phyloP scores from a whole-genome alignment of 2,797 vertebrate genomes.

The Thaleichthys pacificus region DNA sequence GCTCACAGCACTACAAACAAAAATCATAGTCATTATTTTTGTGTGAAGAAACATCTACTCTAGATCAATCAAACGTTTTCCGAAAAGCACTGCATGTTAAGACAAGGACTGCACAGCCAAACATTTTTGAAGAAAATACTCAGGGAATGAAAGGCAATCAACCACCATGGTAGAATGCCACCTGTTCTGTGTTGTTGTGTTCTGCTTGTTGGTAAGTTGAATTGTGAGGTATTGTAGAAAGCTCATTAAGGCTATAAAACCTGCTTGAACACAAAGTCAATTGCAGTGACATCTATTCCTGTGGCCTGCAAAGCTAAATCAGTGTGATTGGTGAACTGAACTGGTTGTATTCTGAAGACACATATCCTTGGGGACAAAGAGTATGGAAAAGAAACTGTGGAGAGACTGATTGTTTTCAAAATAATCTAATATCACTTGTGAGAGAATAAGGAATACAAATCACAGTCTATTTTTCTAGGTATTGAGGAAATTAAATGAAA shows the following conservation, averaged over 20 bases:
- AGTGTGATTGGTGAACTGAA: slow-evolving; percentile 22
- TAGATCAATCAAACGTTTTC: background rate
- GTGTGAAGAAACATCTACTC: too few species aligned
- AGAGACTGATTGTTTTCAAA: slow-evolving; percentile 20
- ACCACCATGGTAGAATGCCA: background rate
- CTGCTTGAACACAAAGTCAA: slow-evolving; percentile 11
- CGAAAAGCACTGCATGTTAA: background rate
- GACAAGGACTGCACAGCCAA: too few species aligned
- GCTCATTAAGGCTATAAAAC: slow-evolving; percentile 26
- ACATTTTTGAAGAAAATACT: too few species aligned
- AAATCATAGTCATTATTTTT: background rate
- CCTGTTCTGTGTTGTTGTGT: background rate
- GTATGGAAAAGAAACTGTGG: slow-evolving; percentile 1
- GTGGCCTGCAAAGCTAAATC: slow-evolving; percentile 12
- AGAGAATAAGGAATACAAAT: slow-evolving; percentile 32
- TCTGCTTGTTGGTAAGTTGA: slow-evolving; percentile 15
- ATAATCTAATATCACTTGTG: slow-evolving; percentile 41
- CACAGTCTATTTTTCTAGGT: slow-evolving; percentile 49
- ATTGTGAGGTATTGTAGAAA: background rate
- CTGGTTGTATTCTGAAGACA: slow-evolving; percentile 22
- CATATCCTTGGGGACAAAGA: slow-evolving; percentile 1
- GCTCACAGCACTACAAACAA: background rate
- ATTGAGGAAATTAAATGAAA: slow-evolving; percentile 55
- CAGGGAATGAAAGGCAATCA: too few species aligned
- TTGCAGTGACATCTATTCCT: slow-evolving; percentile 4